Base-by-base conservation (phyloP, 2,888 invertebrate species). In the Drosophila fungiperda region DNA sequence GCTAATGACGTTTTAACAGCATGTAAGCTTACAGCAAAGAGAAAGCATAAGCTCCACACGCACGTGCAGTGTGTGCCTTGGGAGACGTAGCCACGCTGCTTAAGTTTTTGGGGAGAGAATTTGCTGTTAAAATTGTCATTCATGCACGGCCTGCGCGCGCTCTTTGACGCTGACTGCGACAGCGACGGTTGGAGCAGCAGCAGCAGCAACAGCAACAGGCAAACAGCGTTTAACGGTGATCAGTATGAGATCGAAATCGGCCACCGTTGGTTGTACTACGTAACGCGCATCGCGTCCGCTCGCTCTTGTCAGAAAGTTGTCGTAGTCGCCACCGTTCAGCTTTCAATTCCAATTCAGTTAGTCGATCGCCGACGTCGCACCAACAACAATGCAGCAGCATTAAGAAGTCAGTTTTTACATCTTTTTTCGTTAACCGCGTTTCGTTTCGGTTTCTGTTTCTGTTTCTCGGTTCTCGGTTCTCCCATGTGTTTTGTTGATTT, bases 161-260 rank as follows among this genome's bases (percentile, higher is more conserved):
- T 82, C 82, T 82, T 66, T 50, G 58, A 58, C 79, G 69, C 57
- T 29, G 64, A 68, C 85, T 60, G 67, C 73, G 73, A 12, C 32
- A 57, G 57, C 42, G 65, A 58, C 66, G 59, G 69, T 59, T 60
- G 64, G 58, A 58, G 38, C 62, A 52, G 52, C 55, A 67, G 40
- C 69, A 58, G 61, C 67, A 48, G 55, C 72, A 71, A 73, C 83
- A 70, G 53, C 73, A 71, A 68, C 80, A 78, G 65, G 45, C 70
- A 63, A 63, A 65, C 70, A 74, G 66, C 75, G 67, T 71, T 81
- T 82, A 82, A 83, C 83, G 87, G 83, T 78, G 79, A 84, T 90
- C 90, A 90, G 85, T 86, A 76, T 65, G 80, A 83, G 76, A 83
- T 87, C 82, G 76, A 78, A 90, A 85, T 87, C 90, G 87, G 85